Conservation (phyloP, 2,888 invertebrate species). For the Balanococcus diminutus region DNA sequence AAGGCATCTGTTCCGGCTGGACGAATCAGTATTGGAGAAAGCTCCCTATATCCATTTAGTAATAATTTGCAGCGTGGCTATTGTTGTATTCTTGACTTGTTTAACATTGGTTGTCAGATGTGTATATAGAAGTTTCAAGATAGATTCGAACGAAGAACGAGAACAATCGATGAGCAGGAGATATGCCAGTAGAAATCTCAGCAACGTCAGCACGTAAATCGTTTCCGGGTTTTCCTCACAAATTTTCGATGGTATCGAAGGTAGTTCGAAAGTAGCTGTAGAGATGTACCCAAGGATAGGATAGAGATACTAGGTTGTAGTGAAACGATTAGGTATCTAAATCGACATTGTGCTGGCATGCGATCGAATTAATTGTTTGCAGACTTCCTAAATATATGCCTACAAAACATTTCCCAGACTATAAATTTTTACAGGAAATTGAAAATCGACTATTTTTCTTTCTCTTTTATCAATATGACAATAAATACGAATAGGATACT, state of each 20-base stretch:
- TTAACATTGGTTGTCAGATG: slow-evolving; percentile 46
- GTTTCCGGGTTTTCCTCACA: neutral
- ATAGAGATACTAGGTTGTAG: too few species aligned
- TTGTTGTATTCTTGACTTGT: neutral
- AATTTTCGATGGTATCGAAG: neutral
- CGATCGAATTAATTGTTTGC: too few species aligned
- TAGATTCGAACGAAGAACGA: slow-evolving; percentile 24
- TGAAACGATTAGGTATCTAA: too few species aligned
- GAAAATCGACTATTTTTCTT: too few species aligned
- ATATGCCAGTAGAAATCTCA: neutral
- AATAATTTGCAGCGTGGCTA: neutral
- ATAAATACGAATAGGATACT: too few species aligned
- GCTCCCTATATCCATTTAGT: neutral
- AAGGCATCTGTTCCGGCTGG: neutral
- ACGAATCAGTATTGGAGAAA: neutral
- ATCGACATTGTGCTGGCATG: too few species aligned
- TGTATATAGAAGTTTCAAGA: slow-evolving; percentile 27
- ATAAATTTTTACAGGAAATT: too few species aligned
- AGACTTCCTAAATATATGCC: too few species aligned
- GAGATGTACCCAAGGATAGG: too few species aligned
- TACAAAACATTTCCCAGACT: too few species aligned
- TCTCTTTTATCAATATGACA: too few species aligned
- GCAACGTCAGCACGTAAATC: slow-evolving; percentile 1
- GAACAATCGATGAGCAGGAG: neutral
- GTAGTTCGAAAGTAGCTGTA: neutral